Percentiles rank a stretch among this genome's conserved stretches.
Evolutionary conservation across 2,113 vertebrate genomes (phyloP).

Genomic region (Oreotrochilus melanogaster): DNA sequence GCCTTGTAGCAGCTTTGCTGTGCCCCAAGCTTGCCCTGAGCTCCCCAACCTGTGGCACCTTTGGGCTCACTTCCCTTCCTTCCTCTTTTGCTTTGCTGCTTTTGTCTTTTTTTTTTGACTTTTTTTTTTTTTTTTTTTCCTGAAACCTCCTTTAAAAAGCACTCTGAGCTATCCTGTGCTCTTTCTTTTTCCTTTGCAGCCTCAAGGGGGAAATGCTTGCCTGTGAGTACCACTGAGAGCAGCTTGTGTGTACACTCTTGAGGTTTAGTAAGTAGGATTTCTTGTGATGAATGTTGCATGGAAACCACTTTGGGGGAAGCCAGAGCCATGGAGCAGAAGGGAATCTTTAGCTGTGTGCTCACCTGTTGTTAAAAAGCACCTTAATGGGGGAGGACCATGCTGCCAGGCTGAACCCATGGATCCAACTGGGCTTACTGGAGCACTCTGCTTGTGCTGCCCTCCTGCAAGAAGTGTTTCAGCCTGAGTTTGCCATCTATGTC

Average conservation of each 20-base stretch:
- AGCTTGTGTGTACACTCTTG: conserved; percentile 20
- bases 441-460: background rate
- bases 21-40: background rate
- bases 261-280: conserved; percentile 37
- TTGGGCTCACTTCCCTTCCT: background rate
- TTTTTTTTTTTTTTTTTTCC: too few relatives aligned
- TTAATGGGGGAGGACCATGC: background rate
- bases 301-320: background rate
- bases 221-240: conserved; percentile 79
- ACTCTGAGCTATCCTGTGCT: conserved; percentile 48
- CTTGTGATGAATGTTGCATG: background rate
- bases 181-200: conserved; percentile 78
- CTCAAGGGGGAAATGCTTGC: conserved; percentile 79
- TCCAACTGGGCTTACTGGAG: background rate
- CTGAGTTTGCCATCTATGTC: background rate
- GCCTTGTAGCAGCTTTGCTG: background rate
- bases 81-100: background rate
- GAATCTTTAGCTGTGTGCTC: background rate
- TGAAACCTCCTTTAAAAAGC: background rate
- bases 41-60: accelerated
- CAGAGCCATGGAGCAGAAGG: background rate
- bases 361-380: accelerated
- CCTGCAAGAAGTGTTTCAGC: background rate
- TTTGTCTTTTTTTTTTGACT: background rate
- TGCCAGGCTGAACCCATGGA: background rate